phyloP scores from a whole-genome alignment of 2,888 invertebrate genomes.

The Tupiocoris notatus region DNA sequence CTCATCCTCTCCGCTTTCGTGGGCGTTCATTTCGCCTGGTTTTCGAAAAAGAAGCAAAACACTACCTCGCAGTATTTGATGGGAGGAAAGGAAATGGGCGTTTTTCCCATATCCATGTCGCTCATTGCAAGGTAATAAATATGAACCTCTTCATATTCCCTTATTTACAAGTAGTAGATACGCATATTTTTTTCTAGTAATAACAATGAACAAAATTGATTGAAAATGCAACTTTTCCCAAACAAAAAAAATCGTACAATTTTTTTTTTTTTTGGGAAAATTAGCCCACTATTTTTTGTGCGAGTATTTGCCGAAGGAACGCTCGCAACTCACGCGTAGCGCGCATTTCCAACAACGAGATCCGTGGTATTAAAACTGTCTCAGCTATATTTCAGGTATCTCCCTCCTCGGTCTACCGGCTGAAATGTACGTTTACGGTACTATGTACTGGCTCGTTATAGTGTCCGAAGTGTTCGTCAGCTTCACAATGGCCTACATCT shows the following conservation, averaged over 20 bases:
- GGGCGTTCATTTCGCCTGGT: conserved; percentile 70
- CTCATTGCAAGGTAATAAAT: conserved; percentile 67
- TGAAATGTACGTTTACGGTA: conserved; percentile 74
- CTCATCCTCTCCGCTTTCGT: conserved; percentile 65
- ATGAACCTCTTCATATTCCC: too few relatives aligned
- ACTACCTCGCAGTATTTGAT: conserved; percentile 71
- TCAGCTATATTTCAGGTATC: conserved; percentile 73
- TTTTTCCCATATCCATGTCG: conserved; percentile 75
- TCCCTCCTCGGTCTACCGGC: conserved; percentile 70
- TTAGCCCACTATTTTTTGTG: too few relatives aligned
- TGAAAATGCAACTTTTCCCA: too few relatives aligned
- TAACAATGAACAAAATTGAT: too few relatives aligned
- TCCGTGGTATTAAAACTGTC: conserved; percentile 37
- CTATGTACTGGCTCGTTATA: conserved; percentile 68
- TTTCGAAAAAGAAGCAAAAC: conserved; percentile 66
- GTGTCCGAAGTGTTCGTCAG: conserved; percentile 66
- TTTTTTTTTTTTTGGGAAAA: too few relatives aligned
- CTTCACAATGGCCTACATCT: conserved; percentile 64
- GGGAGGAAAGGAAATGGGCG: conserved; percentile 75
- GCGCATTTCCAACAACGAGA: not conserved
- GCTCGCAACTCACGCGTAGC: too few relatives aligned
- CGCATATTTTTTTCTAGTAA: too few relatives aligned
- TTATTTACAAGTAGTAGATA: too few relatives aligned
- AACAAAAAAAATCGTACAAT: too few relatives aligned
- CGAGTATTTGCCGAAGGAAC: too few relatives aligned